A percentile compares a stretch with the other conserved stretches of the same genome.
Evolutionary conservation across 2,888 invertebrate genomes (phyloP).

Genomic region (Mimas tiliae): DNA sequence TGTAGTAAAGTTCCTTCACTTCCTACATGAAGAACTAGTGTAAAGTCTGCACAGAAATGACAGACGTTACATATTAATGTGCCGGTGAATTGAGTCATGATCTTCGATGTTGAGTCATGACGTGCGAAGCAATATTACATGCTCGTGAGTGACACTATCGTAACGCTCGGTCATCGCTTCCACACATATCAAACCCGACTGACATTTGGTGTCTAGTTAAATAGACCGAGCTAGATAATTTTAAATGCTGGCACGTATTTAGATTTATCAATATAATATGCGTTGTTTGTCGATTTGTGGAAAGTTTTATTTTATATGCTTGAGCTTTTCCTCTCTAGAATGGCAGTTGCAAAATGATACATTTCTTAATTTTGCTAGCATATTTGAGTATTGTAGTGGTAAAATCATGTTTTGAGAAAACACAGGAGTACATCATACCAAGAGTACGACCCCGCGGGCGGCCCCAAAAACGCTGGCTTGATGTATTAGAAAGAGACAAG

Average conservation of each 20-base stretch:
- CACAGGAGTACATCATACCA: too few relatives aligned
- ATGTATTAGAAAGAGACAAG: too few relatives aligned
- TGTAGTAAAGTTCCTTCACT: neutral
- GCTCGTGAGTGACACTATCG: conserved; percentile 56
- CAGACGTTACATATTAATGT: conserved; percentile 35
- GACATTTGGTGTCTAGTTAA: conserved; percentile 31
- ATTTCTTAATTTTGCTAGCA: too few relatives aligned
- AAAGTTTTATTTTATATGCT: neutral
- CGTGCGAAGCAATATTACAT: conserved; percentile 44
- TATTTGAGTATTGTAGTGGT: too few relatives aligned
- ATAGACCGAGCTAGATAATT: conserved; percentile 30
- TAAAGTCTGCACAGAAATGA: neutral
- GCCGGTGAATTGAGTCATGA: conserved; percentile 48
- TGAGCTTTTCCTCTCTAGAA: neutral
- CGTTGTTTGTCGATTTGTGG: conserved; percentile 16
- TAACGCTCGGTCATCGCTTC: conserved; percentile 37
- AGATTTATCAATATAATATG: conserved; percentile 23
- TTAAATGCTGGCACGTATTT: conserved; percentile 26
- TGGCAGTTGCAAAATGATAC: neutral
- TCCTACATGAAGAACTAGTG: neutral
- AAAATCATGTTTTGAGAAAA: too few relatives aligned
- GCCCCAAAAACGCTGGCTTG: too few relatives aligned
- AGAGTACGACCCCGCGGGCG: too few relatives aligned
- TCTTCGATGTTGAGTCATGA: conserved; percentile 44
- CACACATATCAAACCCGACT: conserved; percentile 25